A percentile compares a stretch with the other conserved stretches of the same genome.
Evolutionary conservation across 2,113 vertebrate species (phyloP).

Genomic region (Pangasianodon hypophthalmus): DNA sequence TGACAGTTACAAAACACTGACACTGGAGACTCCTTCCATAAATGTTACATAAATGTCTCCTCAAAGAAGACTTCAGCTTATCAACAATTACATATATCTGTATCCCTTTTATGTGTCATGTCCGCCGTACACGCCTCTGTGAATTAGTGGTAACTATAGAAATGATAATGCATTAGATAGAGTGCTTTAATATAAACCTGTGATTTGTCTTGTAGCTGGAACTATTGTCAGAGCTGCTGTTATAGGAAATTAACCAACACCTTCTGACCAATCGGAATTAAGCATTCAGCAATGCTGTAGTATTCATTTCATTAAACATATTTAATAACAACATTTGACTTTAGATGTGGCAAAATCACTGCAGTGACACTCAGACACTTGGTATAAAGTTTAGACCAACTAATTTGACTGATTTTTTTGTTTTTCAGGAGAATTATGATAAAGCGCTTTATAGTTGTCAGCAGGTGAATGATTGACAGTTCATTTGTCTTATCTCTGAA

Average conservation of each 20-base stretch:
- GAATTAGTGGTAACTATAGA: not conserved
- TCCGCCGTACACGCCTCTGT: not conserved
- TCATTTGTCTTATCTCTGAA: slow-evolving; percentile 13
- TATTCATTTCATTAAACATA: not conserved
- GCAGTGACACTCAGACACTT: not conserved
- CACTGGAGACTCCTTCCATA: not conserved
- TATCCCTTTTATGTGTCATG: not conserved
- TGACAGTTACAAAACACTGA: not conserved
- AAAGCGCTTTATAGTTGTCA: not conserved
- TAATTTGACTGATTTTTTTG: not conserved
- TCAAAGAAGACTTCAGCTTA: not conserved
- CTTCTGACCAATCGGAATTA: not conserved
- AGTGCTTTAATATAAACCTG: not conserved
- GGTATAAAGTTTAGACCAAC: not conserved
- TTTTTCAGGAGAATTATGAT: not conserved
- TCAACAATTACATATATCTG: not conserved
- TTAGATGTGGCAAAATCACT: not conserved
- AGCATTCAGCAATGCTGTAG: not conserved
- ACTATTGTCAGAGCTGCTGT: not conserved
- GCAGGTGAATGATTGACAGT: not conserved
- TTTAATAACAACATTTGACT: too few relatives aligned
- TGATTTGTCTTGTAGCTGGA: not conserved
- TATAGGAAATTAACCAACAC: not conserved
- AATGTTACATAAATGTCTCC: not conserved
- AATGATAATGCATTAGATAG: not conserved